These are phyloP conservation scores for Montipora sp. DNA, from an alignment of 64 coral and sea anemone species.

Conservation along the genomic window DNA sequence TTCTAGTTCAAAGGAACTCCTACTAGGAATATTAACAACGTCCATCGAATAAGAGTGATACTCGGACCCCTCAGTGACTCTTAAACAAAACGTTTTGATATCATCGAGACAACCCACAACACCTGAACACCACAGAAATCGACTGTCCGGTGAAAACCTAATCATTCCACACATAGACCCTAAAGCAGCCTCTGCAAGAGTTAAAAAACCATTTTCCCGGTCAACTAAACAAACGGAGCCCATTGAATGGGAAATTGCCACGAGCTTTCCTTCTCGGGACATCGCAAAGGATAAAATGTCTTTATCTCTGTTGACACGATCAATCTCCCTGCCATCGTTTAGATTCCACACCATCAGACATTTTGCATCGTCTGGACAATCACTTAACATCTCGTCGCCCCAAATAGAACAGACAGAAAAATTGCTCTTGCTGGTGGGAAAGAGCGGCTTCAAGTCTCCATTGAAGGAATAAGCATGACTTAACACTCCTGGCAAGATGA, in stretches of 20 bases:
- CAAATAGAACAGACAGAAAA: neutral
- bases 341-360: constrained; percentile 21
- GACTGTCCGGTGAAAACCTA: neutral
- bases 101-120: neutral
- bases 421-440: neutral
- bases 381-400: neutral
- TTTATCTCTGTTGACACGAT: neutral
- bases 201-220: neutral
- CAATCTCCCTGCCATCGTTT: neutral
- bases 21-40: too few relatives aligned
- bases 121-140: too few relatives aligned
- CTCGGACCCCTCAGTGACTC: too few relatives aligned
- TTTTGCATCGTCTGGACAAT: constrained; percentile 14
- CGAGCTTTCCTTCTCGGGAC: constrained; percentile 9
- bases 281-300: neutral
- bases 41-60: too few relatives aligned
- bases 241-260: constrained; percentile 4
- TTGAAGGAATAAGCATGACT: neutral
- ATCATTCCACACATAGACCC: neutral
- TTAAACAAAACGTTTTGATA: neutral
- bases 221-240: constrained; percentile 1
- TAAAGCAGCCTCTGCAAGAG: neutral
- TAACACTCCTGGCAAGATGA: constrained; percentile 17
- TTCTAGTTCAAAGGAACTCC: too few relatives aligned
- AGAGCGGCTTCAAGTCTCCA: neutral